Base-by-base conservation (phyloP, 2,797 vertebrate genomes). In the Oreonectes daqikongensis region DNA sequence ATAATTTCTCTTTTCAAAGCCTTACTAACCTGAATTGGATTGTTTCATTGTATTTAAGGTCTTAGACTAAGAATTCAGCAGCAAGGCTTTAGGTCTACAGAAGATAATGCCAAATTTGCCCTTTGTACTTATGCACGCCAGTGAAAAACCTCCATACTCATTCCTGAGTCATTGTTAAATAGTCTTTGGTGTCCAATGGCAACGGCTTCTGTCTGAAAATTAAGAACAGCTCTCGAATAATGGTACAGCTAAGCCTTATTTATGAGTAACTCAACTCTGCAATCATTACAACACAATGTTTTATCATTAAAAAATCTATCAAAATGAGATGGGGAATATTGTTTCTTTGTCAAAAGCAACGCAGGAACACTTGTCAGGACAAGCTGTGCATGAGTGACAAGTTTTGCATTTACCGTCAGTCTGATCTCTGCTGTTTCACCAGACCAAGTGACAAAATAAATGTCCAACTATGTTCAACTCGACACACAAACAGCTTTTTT, bases 201-300 rank as follows among this genome's bases (percentile, higher is more conserved):
- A 91, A 94, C 91, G 2, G 60, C 72, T 85, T 72, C 32, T 42
- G 48, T 63, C 40, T 42, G 46, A 48, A 82, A 87, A 82, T 79
- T 68, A 83, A 87, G 85, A 63, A 81, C 78, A 83, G 77, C 82
- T 81, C 87, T 79, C 60, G 83, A 79, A 67, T 52, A 83, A 35
- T 38, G 70, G 82, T 65, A 15, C 11, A 75, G 81, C 86, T 84
- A 32, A 80, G 82, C 80, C 74, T 42, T 59, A 89, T 91, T 91
- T 91, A 93, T 91, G 84, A 91, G 91, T 90, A 93, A 90, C 91
- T 73, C 20, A 48, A 87, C 35, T 67, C 86, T 85, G 55, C 18
- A 75, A 35, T 80, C 38, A 50, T 53, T 35, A 48, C 42, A 66
- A 74, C 7, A 1, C 60, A 32, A 59, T 72, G 65, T 69, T 50